Evolutionary conservation across 2,113 vertebrate genomes (phyloP), one percentile per base, ranked within the genome.

Genomic region (Cyprinodon tularosa): DNA sequence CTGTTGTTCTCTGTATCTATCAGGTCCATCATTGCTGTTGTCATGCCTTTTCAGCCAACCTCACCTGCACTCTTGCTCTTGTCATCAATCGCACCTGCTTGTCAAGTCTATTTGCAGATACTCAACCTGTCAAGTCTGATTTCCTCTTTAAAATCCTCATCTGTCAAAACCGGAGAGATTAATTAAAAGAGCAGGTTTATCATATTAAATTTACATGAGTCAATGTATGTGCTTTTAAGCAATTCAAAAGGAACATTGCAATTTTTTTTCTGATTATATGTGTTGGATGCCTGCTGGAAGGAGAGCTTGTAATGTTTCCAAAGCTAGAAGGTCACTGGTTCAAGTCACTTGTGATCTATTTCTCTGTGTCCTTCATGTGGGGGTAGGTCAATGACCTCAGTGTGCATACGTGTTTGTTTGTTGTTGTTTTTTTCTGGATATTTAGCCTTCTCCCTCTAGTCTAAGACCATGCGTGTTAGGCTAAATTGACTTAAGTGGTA

Each of bases 61-160:
- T 7, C 8, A 14, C 61, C 63, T 65, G 63, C 36, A 39, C 12
- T 39, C 63, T 44, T 10, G 4, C 53, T 14, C 61, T 62, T 37
- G n/a, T n/a, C 37, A 38, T 38, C 61, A 4, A 39, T 62, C 14
- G 15, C 61, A 38, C 61, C 15, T 14, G 1, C 61, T 38, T 62
- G 61, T 38, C 37, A 62, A 36, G 36, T 62, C 61, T 15, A 37
- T 65, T 65, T 44, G 39, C 39, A 10, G 39, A 44, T 44, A 65
- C 39, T 65, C 63, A 65, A 65, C 12, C 63, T 65, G 63, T 65
- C 63, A 65, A 65, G 20, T 65, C 36, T 9, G 20, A 65, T 17
- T 65, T 65, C 63, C 63, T 5, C 39, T 65, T 42, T 42, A 14
- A 65, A 40, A 65, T 65, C 20, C 39, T 44, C 63, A 12, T 44